Conservation (phyloP, 2,113 vertebrate genomes). For the Carassius auratus region DNA sequence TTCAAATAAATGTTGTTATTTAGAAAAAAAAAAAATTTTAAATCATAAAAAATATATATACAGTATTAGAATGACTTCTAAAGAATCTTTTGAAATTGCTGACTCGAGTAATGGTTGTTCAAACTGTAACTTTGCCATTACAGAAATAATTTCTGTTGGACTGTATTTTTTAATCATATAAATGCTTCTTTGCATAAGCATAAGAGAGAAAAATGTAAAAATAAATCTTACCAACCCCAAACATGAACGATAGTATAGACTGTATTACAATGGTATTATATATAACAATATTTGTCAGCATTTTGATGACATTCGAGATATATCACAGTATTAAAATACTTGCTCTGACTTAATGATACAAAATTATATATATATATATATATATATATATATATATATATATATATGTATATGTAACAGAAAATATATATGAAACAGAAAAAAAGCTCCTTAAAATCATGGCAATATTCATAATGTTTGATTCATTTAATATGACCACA, state of each 20-base stretch:
- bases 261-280: too few relatives aligned
- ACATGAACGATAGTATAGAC: neutral
- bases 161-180: neutral
- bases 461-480: neutral
- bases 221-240: neutral
- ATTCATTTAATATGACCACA: neutral
- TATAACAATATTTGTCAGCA: neutral
- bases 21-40: too few relatives aligned
- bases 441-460: neutral
- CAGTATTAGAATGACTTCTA: neutral
- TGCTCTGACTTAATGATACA: neutral
- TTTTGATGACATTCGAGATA: neutral
- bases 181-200: neutral
- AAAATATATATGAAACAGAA: too few relatives aligned
- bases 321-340: neutral
- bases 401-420: too few relatives aligned
- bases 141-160: neutral
- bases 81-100: neutral
- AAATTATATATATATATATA: too few relatives aligned
- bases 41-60: neutral
- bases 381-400: too few relatives aligned
- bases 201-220: neutral
- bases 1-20: too few relatives aligned
- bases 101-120: neutral
- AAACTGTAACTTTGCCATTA: neutral